phyloP scores from a whole-genome alignment of 2,113 vertebrate species.

The Acrocephalus arundinaceus region DNA sequence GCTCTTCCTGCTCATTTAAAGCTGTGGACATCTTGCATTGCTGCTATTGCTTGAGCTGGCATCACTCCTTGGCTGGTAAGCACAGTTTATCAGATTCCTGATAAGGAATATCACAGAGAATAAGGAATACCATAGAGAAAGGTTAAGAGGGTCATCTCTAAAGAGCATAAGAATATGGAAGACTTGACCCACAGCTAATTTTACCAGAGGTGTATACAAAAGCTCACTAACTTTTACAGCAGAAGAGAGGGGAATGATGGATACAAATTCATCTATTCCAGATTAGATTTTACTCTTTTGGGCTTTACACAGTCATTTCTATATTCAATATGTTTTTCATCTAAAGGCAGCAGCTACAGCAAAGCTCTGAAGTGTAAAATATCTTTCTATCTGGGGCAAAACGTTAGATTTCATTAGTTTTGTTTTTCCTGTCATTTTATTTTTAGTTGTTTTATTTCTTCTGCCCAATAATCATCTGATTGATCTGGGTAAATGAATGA shows the following conservation, averaged over 20 bases:
- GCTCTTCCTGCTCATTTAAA: slow-evolving; percentile 6
- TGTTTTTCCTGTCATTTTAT: neutral
- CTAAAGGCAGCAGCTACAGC: neutral
- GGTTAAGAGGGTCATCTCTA: neutral
- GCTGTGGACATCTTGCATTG: neutral
- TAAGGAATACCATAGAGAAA: neutral
- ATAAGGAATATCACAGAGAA: neutral
- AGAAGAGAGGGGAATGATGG: neutral
- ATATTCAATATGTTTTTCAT: neutral
- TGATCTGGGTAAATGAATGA: neutral
- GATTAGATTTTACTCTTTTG: neutral
- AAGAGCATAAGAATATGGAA: neutral
- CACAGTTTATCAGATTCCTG: neutral
- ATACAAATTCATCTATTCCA: neutral
- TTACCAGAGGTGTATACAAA: neutral
- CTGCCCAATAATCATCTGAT: neutral
- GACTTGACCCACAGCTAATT: neutral
- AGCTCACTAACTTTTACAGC: neutral
- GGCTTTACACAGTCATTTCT: neutral
- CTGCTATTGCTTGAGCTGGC: neutral
- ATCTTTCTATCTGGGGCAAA: neutral
- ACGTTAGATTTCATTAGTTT: neutral
- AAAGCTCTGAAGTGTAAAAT: neutral
- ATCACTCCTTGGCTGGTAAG: neutral
- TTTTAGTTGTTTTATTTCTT: slow-evolving; percentile 24